A percentile compares a stretch with the other conserved stretches of the same genome.
Conservation (phyloP, 2,113 vertebrate species). For the Pyxicephalus adspersus region DNA sequence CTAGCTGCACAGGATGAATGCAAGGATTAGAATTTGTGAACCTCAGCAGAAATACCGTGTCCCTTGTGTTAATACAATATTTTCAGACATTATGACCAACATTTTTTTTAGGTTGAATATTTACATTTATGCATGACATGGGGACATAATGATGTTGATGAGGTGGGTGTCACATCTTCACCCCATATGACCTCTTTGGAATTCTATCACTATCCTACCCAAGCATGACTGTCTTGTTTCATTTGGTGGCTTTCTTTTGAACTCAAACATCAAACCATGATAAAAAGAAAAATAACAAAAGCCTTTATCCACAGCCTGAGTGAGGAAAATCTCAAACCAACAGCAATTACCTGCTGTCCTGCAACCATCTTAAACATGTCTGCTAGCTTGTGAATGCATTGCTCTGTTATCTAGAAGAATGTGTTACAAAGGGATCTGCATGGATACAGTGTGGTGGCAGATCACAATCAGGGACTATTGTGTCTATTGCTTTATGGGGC, state of each 20-base stretch:
- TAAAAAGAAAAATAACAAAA: conserved; percentile 15
- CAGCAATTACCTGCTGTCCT: conserved; percentile 13
- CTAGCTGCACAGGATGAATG: too few species aligned
- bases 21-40: too few species aligned
- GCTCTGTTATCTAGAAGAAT: conserved; percentile 30
- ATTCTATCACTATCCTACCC: not conserved
- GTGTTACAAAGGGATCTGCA: conserved; percentile 13
- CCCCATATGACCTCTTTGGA: not conserved
- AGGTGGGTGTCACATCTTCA: not conserved
- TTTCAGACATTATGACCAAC: too few species aligned
- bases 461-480: conserved; percentile 58
- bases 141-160: too few species aligned
- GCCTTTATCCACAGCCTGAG: not conserved
- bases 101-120: too few species aligned
- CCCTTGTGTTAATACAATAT: too few species aligned
- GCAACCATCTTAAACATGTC: conserved; percentile 30
- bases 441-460: conserved; percentile 6
- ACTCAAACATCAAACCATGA: not conserved
- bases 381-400: conserved; percentile 5
- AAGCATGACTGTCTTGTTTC: not conserved
- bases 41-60: too few species aligned
- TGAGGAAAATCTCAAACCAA: not conserved
- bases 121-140: too few species aligned
- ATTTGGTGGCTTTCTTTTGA: conserved; percentile 8
- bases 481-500: conserved; percentile 45